Percentiles rank a stretch among this genome's conserved stretches.
These are phyloP conservation scores for Timandra comae DNA, from an alignment of 2,888 invertebrate genomes.

Conservation along the genomic window DNA sequence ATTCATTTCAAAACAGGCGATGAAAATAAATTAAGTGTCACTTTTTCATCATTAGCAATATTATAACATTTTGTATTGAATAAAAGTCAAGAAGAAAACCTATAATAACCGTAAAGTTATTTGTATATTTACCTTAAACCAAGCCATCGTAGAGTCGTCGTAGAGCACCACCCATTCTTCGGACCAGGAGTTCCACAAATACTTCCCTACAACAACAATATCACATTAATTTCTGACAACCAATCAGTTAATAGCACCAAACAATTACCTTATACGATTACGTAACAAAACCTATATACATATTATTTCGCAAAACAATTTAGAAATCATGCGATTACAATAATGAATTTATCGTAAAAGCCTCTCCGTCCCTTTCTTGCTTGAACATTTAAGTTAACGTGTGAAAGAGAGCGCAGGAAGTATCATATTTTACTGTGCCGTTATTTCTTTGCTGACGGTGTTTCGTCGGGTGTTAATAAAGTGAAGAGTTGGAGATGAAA, in stretches of 20 bases:
- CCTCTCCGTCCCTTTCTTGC: no score
- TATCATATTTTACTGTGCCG: conserved; percentile 22
- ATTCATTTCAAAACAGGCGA: no score
- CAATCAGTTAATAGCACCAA: neutral
- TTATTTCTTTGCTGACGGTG: conserved; percentile 25
- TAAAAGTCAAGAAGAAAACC: no score
- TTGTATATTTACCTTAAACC: conserved; percentile 87
- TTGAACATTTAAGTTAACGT: neutral
- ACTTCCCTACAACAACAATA: conserved; percentile 78
- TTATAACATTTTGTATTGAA: no score
- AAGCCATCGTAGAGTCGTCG: conserved; percentile 91
- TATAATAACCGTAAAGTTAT: no score
- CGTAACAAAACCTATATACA: neutral
- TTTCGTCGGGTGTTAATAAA: neutral
- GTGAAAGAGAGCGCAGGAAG: conserved; percentile 12
- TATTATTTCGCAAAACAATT: neutral
- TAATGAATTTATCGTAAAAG: neutral
- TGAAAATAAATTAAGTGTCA: no score
- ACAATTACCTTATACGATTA: neutral
- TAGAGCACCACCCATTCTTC: conserved; percentile 91
- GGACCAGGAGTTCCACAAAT: conserved; percentile 88
- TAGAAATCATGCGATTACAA: neutral
- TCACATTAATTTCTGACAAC: neutral
- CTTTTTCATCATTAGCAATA: no score
- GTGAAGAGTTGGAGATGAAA: neutral